Evolutionary conservation across 2,113 vertebrate species (phyloP), one percentile per base, ranked within the genome.

Genomic region (Pituophis catenifer): DNA sequence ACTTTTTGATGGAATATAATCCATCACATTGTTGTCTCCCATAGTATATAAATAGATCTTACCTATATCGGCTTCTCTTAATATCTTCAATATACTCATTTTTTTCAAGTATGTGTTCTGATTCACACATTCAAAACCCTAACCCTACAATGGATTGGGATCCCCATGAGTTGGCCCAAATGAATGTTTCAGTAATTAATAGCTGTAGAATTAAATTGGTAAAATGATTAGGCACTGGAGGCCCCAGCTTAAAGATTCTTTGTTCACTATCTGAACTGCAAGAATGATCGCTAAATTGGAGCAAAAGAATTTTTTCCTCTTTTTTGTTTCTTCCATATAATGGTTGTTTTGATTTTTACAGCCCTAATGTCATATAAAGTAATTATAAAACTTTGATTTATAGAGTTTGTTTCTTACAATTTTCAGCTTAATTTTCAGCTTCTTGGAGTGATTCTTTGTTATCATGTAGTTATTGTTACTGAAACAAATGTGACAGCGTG

Each of bases 371-470:
- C 10, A 48, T 48, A 62, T 62, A 53, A 90, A 48, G 24, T 48
- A 86, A 62, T 62, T 57, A n/a, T 15, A 86, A 93, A 89, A 38
- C 87, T 65, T n/a, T 92, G 33, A 85, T 86, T 86, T 75, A 90
- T 12, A 90, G 55, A 52, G 48, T 58, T 50, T 93, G 21, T 52
- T 90, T 93, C 54, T 44, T 90, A 59, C 89, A 8, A 8, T 38
- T 90, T 38, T 52, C 21, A 90, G 55, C 89, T 86, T 21, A 59
- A 11, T 52, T 59, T 86, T 90, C 70, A 86, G 89, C 54, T 86
- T 90, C 33, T 90, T 11, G 29, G 29, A n/a, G n/a, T 59, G 70
- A 90, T 93, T 26, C 19, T 85, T 90, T 93, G 55, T 48, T 53
- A 86, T 89, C 59, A 62, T 75, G 50, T n/a, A 38, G n/a, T 75